phyloP scores from a whole-genome alignment of 1,140 invertebrate genomes.

The Drosophila arawakana region DNA sequence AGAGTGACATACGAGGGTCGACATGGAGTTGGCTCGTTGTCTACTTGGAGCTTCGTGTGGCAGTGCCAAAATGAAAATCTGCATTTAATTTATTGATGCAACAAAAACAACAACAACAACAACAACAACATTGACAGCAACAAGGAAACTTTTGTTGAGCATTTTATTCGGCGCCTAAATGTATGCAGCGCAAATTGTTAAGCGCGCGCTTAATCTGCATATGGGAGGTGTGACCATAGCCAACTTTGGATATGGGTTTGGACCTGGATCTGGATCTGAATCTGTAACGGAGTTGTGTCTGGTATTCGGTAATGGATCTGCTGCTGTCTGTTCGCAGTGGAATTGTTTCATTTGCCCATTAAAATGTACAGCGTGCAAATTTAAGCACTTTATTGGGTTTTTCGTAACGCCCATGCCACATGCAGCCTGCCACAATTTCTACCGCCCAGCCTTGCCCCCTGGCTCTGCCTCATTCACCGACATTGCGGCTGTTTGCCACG shows the following conservation, averaged over 20 bases:
- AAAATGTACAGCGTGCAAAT: conserved; percentile 75
- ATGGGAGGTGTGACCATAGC: conserved; percentile 38
- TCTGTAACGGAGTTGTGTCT: too few species aligned
- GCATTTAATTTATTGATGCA: conserved; percentile 82
- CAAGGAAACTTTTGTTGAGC: conserved; percentile 54
- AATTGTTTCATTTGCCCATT: conserved; percentile 81
- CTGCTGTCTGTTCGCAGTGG: conserved; percentile 42
- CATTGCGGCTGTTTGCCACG: conserved; percentile 72
- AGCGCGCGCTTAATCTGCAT: conserved; percentile 80
- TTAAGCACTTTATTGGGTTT: conserved; percentile 77
- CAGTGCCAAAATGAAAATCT: conserved; percentile 74
- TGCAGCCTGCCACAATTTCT: neutral
- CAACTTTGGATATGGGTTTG: conserved; percentile 1
- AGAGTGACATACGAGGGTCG: conserved; percentile 50
- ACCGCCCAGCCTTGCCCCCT: neutral
- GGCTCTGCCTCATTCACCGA: conserved; percentile 7
- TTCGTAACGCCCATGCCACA: conserved; percentile 15
- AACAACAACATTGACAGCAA: conserved; percentile 41
- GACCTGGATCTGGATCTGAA: neutral
- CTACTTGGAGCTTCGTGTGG: conserved; percentile 44
- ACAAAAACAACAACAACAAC: conserved; percentile 35
- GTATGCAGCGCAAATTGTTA: conserved; percentile 82
- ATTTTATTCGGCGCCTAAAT: conserved; percentile 70
- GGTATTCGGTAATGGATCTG: conserved; percentile 19
- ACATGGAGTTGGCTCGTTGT: too few species aligned